These are phyloP conservation scores for Timandra comae DNA, from an alignment of 2,888 invertebrate species.

Conservation along the genomic window DNA sequence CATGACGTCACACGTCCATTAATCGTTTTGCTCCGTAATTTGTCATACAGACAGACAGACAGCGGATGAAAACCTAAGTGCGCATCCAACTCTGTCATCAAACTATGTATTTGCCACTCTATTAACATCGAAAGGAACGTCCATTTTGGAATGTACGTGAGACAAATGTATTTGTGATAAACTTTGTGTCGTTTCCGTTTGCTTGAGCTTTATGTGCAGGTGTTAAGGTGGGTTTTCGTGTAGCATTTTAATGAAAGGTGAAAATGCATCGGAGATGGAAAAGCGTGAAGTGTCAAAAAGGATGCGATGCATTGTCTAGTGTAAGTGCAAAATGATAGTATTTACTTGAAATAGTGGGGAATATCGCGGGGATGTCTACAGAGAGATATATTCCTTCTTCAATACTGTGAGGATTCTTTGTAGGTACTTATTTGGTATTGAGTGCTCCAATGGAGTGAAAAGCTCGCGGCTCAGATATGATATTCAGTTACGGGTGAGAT, in stretches of 20 bases:
- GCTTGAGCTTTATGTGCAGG: slow-evolving; percentile 1
- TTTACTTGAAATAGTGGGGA: too few species aligned
- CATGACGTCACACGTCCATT: slow-evolving; percentile 47
- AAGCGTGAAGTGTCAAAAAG: slow-evolving; percentile 13
- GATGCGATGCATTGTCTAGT: slow-evolving; percentile 9
- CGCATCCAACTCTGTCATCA: slow-evolving; percentile 16
- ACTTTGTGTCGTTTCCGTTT: background rate
- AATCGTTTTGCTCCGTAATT: slow-evolving; percentile 56
- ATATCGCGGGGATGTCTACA: too few species aligned
- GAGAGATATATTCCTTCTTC: too few species aligned
- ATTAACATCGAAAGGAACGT: slow-evolving; percentile 8
- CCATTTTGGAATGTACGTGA: slow-evolving; percentile 12
- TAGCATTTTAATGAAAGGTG: slow-evolving; percentile 8
- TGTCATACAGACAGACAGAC: slow-evolving; percentile 52
- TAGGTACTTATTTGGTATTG: too few species aligned
- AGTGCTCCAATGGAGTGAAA: too few species aligned
- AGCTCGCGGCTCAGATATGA: too few species aligned
- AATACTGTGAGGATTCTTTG: too few species aligned
- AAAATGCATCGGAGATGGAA: slow-evolving; percentile 27
- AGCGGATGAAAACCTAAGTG: slow-evolving; percentile 13
- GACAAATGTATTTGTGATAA: slow-evolving; percentile 6
- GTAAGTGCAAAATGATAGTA: too few species aligned
- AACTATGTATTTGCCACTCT: slow-evolving; percentile 19
- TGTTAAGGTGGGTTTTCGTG: slow-evolving; percentile 8
- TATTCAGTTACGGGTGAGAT: too few species aligned